Base-by-base conservation (phyloP, 2,888 invertebrate species). In the Chironomus riparius region DNA sequence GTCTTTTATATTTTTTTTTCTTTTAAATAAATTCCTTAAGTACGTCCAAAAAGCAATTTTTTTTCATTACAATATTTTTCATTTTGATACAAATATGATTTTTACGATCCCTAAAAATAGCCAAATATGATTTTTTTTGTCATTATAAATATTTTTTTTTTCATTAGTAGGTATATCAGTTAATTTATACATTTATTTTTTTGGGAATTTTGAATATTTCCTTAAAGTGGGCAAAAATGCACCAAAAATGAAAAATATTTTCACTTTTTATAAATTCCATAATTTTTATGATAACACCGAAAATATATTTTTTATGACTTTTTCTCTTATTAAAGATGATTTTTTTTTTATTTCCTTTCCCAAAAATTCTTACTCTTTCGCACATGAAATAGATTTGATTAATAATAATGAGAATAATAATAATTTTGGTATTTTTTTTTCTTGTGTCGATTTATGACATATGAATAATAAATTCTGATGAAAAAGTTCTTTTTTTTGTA, bases 201-300 rank as follows among this genome's bases (percentile, higher is more conserved):
- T 68, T 68, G 47, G 68, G 68, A 68, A 47, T 38, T 68, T 38
- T 18, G 24, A 24, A 65, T 65, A 65, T 24, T 22, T 65, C 24
- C 50, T 56, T 15, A 18, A 15, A 18, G 18, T 56, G 56, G 15
- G n/a, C 18, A 56, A 56, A 56, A 56, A 18, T 18, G 18, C 56
- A 56, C 56, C 15, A 15, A 56, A 56, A 56, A 56, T 56, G 56
- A 56, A 18, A 56, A 56, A 56, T 65, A 21, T 38, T 38, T 38
- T 38, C 38, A 38, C 38, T 28, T 68, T 68, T 13, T 24, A 15
- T 38, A 21, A 65, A 65, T 65, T 21, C 24, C 65, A 65, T 24
- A 65, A 38, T 68, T 68, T 68, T 68, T 68, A 38, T 68, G 13
- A 47, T 38, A 68, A 68, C 68, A 68, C 68, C 68, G 47, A 68